Evolutionary conservation across 1,140 invertebrate species (phyloP).

Genomic region (Orchesella cincta): DNA sequence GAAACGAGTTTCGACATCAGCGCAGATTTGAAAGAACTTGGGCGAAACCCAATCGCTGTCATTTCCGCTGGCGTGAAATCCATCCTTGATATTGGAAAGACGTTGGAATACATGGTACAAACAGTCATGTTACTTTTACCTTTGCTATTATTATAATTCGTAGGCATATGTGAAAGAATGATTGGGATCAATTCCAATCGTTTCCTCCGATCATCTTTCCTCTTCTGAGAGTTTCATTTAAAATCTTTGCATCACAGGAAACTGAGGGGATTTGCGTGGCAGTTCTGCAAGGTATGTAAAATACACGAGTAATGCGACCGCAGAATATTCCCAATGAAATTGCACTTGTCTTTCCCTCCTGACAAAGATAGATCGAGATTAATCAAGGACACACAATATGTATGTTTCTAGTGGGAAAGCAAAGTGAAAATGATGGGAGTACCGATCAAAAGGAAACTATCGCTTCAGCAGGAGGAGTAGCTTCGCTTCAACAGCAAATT

Average conservation of each 20-base stretch:
- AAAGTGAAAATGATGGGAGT: not conserved
- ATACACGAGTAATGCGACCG: not conserved
- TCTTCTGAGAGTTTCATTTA: too few relatives aligned
- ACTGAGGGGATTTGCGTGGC: constrained; percentile 90
- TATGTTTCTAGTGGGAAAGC: not conserved
- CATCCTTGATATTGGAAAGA: constrained; percentile 91
- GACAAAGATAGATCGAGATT: constrained; percentile 3
- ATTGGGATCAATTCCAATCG: not conserved
- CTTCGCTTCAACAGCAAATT: constrained; percentile 5
- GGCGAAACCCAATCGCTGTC: constrained; percentile 81
- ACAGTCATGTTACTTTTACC: too few relatives aligned
- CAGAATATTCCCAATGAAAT: constrained; percentile 14
- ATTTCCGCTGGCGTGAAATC: constrained; percentile 96
- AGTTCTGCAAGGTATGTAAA: constrained; percentile 59
- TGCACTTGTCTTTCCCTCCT: not conserved
- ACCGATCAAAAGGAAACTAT: not conserved
- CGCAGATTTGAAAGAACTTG: constrained; percentile 89
- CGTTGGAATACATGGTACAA: constrained; percentile 90
- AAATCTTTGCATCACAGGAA: constrained; percentile 68
- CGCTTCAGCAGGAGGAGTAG: not conserved
- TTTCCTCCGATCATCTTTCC: too few relatives aligned
- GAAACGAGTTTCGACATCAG: constrained; percentile 88
- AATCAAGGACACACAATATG: constrained; percentile 1
- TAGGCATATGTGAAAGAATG: not conserved
- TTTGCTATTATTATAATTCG: constrained; percentile 9